Base-by-base conservation (phyloP, 2,797 vertebrate genomes). In the Acrossocheilus wenchowensis region DNA sequence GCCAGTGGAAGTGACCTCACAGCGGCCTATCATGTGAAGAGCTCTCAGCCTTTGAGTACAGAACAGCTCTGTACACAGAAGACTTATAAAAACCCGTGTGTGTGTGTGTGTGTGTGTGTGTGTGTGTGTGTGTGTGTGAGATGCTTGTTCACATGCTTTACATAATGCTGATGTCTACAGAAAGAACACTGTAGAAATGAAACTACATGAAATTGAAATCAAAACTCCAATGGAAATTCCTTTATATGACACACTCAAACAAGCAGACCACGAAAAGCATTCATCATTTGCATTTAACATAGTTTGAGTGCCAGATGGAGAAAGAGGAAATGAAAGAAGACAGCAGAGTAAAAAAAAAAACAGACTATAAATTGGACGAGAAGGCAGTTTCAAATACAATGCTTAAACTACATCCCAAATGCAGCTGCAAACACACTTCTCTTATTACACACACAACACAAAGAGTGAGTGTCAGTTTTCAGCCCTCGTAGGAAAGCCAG, bases 151-250 rank as follows among this genome's bases (percentile, higher is more conserved):
- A 34, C 52, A 15, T 62, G 84, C 66, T 85, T 79, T 79, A 78
- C 36, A 72, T 85, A 85, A 79, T 69, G 64, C 83, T 69, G 83
- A 85, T 66, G 36, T 78, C 39, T 36, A 43, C 26, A 72, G 39
- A 79, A 78, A 79, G 36, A 39, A n/a, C 14, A 36, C 26, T 68
- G 57, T 26, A 52, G 12, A 50, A 84, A 8, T 30, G 45, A 84
- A 84, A 77, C 30, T n/a, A 26, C 48, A 26, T 26, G 50, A 57
- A 48, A 36, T n/a, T 48, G 6, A 78, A 52, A 26, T 69, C 4
- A 36, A 48, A 81, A 66, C 2, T 45, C 54, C 6, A 57, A 7
- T 52, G 39, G 36, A 41, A 84, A 39, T 19, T 39, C 68, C 23
- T 14, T 26, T 30, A 39, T 30, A 39, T 12, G 15, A 19, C n/a